A percentile compares a stretch with the other conserved stretches of the same genome.
Evolutionary conservation across 2,113 vertebrate genomes (phyloP).

Genomic region (Copsychus sechellarum): DNA sequence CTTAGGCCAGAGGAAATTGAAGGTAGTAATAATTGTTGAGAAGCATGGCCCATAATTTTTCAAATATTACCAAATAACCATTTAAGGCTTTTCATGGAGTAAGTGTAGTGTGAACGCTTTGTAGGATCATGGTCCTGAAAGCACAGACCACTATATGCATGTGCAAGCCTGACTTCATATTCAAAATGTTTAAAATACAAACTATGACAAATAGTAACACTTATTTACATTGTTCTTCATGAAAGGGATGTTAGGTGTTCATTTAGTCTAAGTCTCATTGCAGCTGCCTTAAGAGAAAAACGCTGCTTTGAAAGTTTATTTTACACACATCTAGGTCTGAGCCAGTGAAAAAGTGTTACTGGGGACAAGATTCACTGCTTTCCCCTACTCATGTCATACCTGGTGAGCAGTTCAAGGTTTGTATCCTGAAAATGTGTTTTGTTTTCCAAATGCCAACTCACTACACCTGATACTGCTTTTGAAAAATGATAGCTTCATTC

Average conservation of each 20-base stretch:
- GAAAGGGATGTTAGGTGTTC: not conserved
- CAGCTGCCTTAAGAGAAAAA: not conserved
- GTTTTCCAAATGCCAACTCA: not conserved
- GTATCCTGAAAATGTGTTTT: not conserved
- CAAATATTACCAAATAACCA: not conserved
- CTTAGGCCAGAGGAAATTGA: not conserved
- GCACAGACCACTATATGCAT: not conserved
- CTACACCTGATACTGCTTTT: not conserved
- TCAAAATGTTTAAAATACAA: not conserved
- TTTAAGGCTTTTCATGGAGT: not conserved
- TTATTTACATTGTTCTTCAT: not conserved
- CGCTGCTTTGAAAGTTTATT: not conserved
- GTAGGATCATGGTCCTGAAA: rapidly evolving
- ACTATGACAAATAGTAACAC: not conserved
- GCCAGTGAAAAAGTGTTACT: not conserved
- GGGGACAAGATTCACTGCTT: not conserved
- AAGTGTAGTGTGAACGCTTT: not conserved
- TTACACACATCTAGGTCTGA: not conserved
- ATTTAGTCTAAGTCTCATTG: not conserved
- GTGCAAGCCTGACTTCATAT: not conserved
- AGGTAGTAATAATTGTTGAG: not conserved
- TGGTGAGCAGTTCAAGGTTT: not conserved
- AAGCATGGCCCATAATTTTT: not conserved
- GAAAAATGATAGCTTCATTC: not conserved
- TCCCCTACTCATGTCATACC: not conserved